Percentiles rank a stretch among this genome's conserved stretches.
phyloP scores from a whole-genome alignment of 2,888 invertebrate genomes.

The Invenusta paracnida region DNA sequence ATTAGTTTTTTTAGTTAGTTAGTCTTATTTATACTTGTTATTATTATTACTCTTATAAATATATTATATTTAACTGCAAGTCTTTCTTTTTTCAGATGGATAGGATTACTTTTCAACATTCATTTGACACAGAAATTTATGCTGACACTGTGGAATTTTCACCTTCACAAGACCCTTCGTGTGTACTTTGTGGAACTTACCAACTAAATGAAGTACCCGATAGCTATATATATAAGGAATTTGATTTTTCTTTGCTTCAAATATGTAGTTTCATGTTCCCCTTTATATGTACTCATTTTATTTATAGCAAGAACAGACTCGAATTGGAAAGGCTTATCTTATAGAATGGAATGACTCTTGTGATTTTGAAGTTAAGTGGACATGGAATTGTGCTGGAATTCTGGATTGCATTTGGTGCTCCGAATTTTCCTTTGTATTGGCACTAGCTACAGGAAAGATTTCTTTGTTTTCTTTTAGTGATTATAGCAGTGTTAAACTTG shows the following conservation, averaged over 20 bases:
- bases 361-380: background rate
- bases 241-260: too few relatives aligned
- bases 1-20: too few relatives aligned
- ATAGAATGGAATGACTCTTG: background rate
- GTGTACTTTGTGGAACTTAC: background rate
- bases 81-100: background rate
- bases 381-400: background rate
- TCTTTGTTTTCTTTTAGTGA: background rate
- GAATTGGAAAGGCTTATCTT: background rate
- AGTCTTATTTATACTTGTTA: too few relatives aligned
- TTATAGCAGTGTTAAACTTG: background rate
- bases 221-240: too few relatives aligned
- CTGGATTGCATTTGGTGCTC: slow-evolving; percentile 21
- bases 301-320: background rate
- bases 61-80: too few relatives aligned
- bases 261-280: too few relatives aligned
- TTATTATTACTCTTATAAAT: too few relatives aligned
- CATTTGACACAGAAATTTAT: background rate
- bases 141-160: background rate
- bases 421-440: background rate
- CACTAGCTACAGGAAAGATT: background rate
- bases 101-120: background rate
- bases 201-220: background rate
- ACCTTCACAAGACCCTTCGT: background rate
- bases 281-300: too few relatives aligned